These are phyloP conservation scores for Sylvia atricapilla DNA, from an alignment of 2,113 vertebrate species.

Conservation along the genomic window DNA sequence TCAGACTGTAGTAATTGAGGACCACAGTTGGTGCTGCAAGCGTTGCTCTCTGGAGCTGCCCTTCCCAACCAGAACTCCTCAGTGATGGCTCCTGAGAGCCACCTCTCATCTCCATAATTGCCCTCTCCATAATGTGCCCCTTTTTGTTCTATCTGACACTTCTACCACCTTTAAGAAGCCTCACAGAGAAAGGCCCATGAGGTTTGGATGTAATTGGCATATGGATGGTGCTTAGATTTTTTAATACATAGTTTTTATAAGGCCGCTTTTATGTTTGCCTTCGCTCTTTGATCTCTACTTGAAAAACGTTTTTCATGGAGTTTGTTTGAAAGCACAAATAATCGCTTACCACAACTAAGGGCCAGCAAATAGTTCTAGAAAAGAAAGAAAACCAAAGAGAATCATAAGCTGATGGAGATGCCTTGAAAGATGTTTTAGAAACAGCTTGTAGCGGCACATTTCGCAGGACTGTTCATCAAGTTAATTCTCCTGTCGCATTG, in stretches of 20 bases:
- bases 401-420: conserved; percentile 41
- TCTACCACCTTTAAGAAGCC: conserved; percentile 55
- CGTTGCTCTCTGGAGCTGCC: background rate
- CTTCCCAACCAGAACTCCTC: background rate
- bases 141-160: conserved; percentile 52
- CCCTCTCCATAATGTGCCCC: background rate
- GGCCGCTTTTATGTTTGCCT: conserved; percentile 73
- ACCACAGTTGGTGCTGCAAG: background rate
- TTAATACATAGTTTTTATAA: conserved; percentile 72
- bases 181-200: conserved; percentile 11
- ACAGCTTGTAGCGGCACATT: conserved; percentile 42
- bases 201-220: conserved; percentile 65
- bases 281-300: conserved; percentile 74
- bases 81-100: background rate
- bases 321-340: conserved; percentile 76
- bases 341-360: conserved; percentile 73
- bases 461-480: conserved; percentile 47
- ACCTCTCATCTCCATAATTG: background rate
- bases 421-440: conserved; percentile 54
- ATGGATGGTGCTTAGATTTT: conserved; percentile 62
- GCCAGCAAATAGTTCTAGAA: conserved; percentile 58
- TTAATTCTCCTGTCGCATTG: conserved; percentile 37
- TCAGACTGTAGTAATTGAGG: background rate
- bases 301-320: conserved; percentile 65
- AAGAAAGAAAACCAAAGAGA: conserved; percentile 62